Percentiles rank a stretch among this genome's conserved stretches.
These are phyloP conservation scores for Microcaecilia unicolor DNA, from an alignment of 2,797 vertebrate genomes.

Conservation along the genomic window DNA sequence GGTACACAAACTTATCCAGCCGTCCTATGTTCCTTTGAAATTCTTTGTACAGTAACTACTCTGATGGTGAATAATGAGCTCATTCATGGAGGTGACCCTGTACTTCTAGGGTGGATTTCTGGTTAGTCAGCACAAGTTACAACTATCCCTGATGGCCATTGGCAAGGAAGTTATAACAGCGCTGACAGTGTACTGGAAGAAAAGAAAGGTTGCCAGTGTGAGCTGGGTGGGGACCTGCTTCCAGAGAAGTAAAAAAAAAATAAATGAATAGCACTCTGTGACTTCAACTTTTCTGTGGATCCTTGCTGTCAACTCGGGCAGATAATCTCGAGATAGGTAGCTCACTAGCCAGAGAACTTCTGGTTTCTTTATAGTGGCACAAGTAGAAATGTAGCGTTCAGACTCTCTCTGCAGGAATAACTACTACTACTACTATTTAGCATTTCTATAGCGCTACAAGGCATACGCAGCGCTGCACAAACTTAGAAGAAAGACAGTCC, in stretches of 20 bases:
- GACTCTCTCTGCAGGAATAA: no score
- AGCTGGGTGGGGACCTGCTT: neutral
- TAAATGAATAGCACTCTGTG: neutral
- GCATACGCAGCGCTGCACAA: no score
- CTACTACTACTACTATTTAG: no score
- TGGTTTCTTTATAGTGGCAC: no score
- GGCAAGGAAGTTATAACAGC: slow-evolving; percentile 14
- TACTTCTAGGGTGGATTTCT: slow-evolving; percentile 7
- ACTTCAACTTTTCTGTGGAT: neutral
- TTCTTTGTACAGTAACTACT: neutral
- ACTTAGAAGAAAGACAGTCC: no score
- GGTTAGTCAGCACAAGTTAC: neutral
- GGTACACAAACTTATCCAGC: no score
- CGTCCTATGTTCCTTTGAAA: neutral
- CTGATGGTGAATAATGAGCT: slow-evolving; percentile 17
- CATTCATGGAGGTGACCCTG: slow-evolving; percentile 25
- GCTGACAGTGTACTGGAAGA: slow-evolving; percentile 10
- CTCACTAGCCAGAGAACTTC: no score
- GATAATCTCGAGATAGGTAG: no score
- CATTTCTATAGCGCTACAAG: no score
- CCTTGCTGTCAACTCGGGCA: neutral
- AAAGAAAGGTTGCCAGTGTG: slow-evolving; percentile 31
- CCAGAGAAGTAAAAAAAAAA: neutral
- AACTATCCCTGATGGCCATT: neutral
- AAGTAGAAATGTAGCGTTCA: no score